Evolutionary conservation across 2,888 invertebrate genomes (phyloP).

Genomic region (Fissipunctia ypsillon): DNA sequence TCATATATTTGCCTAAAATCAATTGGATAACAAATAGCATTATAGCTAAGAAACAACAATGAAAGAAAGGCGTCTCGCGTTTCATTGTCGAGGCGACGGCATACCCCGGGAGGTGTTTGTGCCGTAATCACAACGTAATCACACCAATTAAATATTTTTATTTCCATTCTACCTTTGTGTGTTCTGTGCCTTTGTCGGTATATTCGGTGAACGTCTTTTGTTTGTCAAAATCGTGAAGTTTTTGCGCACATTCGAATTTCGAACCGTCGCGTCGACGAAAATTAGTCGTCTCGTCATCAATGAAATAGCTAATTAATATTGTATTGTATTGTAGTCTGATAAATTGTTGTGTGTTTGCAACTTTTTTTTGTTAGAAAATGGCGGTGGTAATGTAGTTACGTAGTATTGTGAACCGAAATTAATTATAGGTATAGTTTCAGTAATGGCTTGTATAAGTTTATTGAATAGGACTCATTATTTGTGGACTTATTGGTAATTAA

Average conservation of each 20-base stretch:
- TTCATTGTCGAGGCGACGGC: slow-evolving; percentile 66
- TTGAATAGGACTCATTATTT: slow-evolving; percentile 36
- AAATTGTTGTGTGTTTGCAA: slow-evolving; percentile 42
- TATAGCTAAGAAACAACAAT: slow-evolving; percentile 61
- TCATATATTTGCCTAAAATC: slow-evolving; percentile 59
- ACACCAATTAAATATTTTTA: slow-evolving; percentile 89
- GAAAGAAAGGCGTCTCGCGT: slow-evolving; percentile 62
- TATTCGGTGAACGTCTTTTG: slow-evolving; percentile 81
- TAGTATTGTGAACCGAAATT: slow-evolving; percentile 37
- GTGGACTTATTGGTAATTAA: slow-evolving; percentile 10
- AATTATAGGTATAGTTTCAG: slow-evolving; percentile 45
- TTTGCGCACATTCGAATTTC: slow-evolving; percentile 54
- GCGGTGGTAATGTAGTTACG: slow-evolving; percentile 52
- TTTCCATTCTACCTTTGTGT: slow-evolving; percentile 84
- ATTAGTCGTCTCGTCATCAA: slow-evolving; percentile 59
- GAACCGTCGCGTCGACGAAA: slow-evolving; percentile 48
- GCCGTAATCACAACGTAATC: slow-evolving; percentile 84
- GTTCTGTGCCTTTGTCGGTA: slow-evolving; percentile 82
- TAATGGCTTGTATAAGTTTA: slow-evolving; percentile 27
- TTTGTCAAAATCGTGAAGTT: slow-evolving; percentile 70
- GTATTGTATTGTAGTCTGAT: slow-evolving; percentile 63
- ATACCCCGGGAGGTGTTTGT: slow-evolving; percentile 87
- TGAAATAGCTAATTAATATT: slow-evolving; percentile 66
- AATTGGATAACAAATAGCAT: slow-evolving; percentile 65
- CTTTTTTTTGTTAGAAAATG: slow-evolving; percentile 47